Base-by-base conservation (phyloP, 37 sponge, comb jelly and placozoan species). In the Spongia lamella region DNA sequence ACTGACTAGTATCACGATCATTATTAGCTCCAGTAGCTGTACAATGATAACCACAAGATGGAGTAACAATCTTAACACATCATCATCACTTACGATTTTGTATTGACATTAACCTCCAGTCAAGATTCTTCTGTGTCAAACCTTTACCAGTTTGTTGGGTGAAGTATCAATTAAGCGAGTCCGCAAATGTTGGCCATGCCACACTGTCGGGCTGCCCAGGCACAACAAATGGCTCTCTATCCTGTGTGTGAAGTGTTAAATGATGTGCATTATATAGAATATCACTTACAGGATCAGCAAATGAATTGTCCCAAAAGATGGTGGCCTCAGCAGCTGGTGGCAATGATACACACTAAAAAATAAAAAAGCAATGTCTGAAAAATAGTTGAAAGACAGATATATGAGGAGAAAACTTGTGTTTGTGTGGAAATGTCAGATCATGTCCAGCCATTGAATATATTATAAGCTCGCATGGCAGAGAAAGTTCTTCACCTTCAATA, bases 281-380 rank as follows among this genome's bases (percentile, higher is more conserved):
- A n/a, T n/a, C n/a, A 78, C 86, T 81, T 66, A 94, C 95, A 24
- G 69, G 49, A 68, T 81, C 91, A 70, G 98, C 74, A 47, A 97
- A 97, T 43, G 86, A 73, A 60, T 97, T 94, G 81, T 97, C 98
- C 98, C 98, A 97, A 80, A 97, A 88, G 68, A 97, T 97, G 58
- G 98, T 97, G 66, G 86, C 95, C 68, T 94, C 95, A 36, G 98
- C 98, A 26, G 78, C 78, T 27, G 92, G 89, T 55, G 84, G 89
- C 70, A 94, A 95, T 37, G 83, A 92, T 64, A 89, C 95, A 65
- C 94, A 92, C 16, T 94, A 94, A 7, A 91, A 89, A 26, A 97
- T 95, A 37, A 91, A 92, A 15, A 89, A 90, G 14, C 95, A 95
- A 0, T 94, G 80, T 20, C 88, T 86, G 21, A 74, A 57, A n/a